Evolutionary conservation across 2,797 vertebrate genomes (phyloP).

Genomic region (Lateolabrax maculatus): DNA sequence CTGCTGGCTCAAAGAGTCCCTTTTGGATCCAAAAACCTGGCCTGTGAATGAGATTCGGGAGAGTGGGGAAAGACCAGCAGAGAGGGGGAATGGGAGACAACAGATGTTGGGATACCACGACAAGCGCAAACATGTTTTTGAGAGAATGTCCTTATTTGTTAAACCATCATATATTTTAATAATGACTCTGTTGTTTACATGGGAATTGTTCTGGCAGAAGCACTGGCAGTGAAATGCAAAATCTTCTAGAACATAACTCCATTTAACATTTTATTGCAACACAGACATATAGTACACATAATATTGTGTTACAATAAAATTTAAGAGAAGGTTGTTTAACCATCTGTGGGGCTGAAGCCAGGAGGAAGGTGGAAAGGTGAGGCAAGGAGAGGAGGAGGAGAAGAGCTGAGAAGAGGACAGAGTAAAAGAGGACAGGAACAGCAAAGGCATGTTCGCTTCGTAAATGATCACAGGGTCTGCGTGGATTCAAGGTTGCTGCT

Average conservation of each 20-base stretch:
- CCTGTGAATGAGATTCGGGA: conserved; percentile 20
- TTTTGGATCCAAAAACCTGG: conserved; percentile 48
- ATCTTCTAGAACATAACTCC: background rate
- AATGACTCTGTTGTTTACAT: conserved; percentile 36
- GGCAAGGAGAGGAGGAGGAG: conserved; percentile 27
- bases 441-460: conserved; percentile 22
- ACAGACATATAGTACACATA: background rate
- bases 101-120: conserved; percentile 5
- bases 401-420: conserved; percentile 50
- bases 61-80: conserved; percentile 38
- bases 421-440: conserved; percentile 34
- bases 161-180: conserved; percentile 20
- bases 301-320: background rate
- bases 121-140: conserved; percentile 47
- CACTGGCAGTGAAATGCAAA: background rate
- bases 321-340: conserved; percentile 25
- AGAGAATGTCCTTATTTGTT: conserved; percentile 49
- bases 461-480: conserved; percentile 20
- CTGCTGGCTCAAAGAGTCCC: conserved; percentile 55
- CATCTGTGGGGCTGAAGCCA: conserved; percentile 19
- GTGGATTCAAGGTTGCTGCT: conserved; percentile 37
- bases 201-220: conserved; percentile 3
- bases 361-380: conserved; percentile 28
- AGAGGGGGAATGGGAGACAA: conserved; percentile 7
- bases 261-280: background rate